These are phyloP conservation scores for Drosophila mayaguana DNA, from an alignment of 2,888 invertebrate species.

Conservation along the genomic window DNA sequence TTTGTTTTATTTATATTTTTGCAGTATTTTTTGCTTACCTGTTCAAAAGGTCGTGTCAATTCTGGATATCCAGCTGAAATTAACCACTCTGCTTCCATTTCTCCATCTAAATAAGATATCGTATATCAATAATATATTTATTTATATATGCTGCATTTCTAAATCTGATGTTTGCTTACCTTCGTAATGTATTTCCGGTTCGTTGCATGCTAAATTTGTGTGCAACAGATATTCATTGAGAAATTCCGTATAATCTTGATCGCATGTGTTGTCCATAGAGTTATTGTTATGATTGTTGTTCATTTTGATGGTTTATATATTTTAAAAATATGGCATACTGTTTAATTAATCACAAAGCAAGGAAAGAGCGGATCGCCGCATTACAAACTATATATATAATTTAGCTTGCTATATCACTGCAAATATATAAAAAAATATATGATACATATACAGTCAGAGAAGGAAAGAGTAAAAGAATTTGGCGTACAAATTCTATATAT, in stretches of 20 bases:
- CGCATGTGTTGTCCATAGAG: slow-evolving; percentile 82
- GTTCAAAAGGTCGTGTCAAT: slow-evolving; percentile 85
- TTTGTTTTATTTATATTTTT: neutral
- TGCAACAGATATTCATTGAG: slow-evolving; percentile 84
- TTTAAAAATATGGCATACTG: slow-evolving; percentile 57
- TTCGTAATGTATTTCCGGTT: slow-evolving; percentile 84
- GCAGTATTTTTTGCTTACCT: slow-evolving; percentile 68
- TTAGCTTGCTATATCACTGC: slow-evolving; percentile 20
- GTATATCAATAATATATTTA: neutral
- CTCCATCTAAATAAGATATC: slow-evolving; percentile 85
- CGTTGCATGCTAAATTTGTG: slow-evolving; percentile 80
- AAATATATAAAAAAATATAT: slow-evolving; percentile 6
- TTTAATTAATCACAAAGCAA: slow-evolving; percentile 49
- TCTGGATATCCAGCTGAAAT: slow-evolving; percentile 86
- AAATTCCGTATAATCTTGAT: slow-evolving; percentile 84
- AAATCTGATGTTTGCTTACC: slow-evolving; percentile 61
- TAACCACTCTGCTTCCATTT: slow-evolving; percentile 87
- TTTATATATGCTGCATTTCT: neutral
- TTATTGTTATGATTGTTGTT: slow-evolving; percentile 59
- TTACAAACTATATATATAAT: slow-evolving; percentile 9
- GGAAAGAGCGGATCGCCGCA: slow-evolving; percentile 12
- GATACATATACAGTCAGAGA: neutral
- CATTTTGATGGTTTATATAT: slow-evolving; percentile 64
- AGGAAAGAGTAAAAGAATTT: neutral
- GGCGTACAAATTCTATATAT: neutral